phyloP scores from a whole-genome alignment of 2,797 vertebrate genomes.

The Botia almorhae region DNA sequence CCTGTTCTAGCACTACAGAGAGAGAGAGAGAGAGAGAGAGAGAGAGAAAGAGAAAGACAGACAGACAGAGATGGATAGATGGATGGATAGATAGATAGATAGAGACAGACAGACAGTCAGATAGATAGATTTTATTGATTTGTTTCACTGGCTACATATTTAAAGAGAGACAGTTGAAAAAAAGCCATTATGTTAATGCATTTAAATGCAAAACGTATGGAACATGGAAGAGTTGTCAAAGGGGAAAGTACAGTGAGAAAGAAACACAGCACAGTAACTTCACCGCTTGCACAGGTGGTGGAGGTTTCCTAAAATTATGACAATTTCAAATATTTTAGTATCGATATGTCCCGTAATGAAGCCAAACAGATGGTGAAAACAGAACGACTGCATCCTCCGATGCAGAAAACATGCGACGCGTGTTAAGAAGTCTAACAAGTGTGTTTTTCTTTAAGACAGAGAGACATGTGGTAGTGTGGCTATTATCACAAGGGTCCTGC shows the following conservation, averaged over 20 bases:
- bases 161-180: neutral
- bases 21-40: neutral
- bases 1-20: neutral
- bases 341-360: slow-evolving; percentile 45
- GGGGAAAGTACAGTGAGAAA: slow-evolving; percentile 24
- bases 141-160: neutral
- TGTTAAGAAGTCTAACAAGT: slow-evolving; percentile 49
- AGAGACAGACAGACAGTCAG: neutral
- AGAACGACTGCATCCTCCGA: slow-evolving; percentile 35
- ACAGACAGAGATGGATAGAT: neutral
- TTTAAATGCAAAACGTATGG: slow-evolving; percentile 19
- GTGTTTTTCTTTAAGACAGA: slow-evolving; percentile 37
- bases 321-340: slow-evolving; percentile 47
- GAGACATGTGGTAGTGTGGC: slow-evolving; percentile 49
- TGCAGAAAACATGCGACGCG: slow-evolving; percentile 34
- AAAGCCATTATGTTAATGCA: slow-evolving; percentile 9
- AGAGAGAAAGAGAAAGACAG: neutral
- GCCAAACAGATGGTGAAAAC: slow-evolving; percentile 51
- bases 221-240: slow-evolving; percentile 1
- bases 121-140: neutral
- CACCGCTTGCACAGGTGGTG: slow-evolving; percentile 39
- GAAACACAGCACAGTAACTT: slow-evolving; percentile 22
- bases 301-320: slow-evolving; percentile 46
- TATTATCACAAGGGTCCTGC: slow-evolving; percentile 50
- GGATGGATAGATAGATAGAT: neutral